Conservation (phyloP, 2,113 vertebrate genomes). For the Callorhinus ursinus region DNA sequence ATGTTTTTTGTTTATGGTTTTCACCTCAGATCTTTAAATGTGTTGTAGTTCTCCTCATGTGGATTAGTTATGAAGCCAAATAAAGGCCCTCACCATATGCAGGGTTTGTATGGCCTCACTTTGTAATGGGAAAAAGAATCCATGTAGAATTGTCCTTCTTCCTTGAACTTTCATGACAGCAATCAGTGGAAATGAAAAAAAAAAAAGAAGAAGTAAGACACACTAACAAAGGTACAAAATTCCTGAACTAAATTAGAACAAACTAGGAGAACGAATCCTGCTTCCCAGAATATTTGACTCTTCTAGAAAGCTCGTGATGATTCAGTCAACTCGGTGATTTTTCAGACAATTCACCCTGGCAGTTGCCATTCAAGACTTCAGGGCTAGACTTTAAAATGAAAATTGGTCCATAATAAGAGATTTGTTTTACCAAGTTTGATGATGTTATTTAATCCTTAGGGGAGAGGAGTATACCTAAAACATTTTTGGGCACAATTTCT, state of each 20-base stretch:
- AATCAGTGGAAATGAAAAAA: not conserved
- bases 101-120: not conserved
- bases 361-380: not conserved
- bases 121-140: not conserved
- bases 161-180: not conserved
- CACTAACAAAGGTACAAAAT: not conserved
- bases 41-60: not conserved
- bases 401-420: not conserved
- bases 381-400: not conserved
- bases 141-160: not conserved
- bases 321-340: not conserved
- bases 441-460: not conserved
- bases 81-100: not conserved
- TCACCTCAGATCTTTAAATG: not conserved
- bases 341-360: not conserved
- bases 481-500: not conserved
- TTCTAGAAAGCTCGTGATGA: not conserved
- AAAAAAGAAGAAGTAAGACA: not conserved
- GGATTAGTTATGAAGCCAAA: not conserved
- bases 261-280: not conserved
- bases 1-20: not conserved
- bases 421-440: not conserved
- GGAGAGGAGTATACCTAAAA: not conserved
- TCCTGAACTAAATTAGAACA: not conserved
- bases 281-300: not conserved